These are phyloP conservation scores for Panulirus ornatus DNA, from an alignment of 1,140 invertebrate species.

Conservation along the genomic window DNA sequence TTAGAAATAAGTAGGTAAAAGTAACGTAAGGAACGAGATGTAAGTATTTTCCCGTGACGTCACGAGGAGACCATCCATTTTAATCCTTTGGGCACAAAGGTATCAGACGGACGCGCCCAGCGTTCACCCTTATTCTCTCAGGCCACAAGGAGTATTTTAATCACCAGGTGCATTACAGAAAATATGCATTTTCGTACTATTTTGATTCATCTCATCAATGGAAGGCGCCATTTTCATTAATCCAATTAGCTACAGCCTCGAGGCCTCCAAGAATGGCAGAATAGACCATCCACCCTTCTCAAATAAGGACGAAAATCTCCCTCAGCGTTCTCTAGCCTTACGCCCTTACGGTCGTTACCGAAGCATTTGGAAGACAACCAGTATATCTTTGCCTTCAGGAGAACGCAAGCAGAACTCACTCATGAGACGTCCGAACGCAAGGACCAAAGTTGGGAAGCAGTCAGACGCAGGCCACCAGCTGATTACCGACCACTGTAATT, in stretches of 20 bases:
- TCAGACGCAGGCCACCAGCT: neutral
- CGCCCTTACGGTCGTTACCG: neutral
- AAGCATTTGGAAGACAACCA: constrained; percentile 27
- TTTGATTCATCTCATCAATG: constrained; percentile 56
- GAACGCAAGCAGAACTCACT: neutral
- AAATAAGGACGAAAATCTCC: no score
- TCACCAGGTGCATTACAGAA: no score
- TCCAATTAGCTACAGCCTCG: constrained; percentile 34
- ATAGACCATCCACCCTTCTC: no score
- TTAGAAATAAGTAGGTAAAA: no score
- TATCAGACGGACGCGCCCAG: neutral
- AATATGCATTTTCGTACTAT: neutral
- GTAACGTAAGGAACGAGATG: no score
- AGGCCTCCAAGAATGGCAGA: neutral
- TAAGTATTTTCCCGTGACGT: no score
- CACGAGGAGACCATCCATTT: no score
- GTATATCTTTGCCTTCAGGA: constrained; percentile 7
- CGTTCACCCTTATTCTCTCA: neutral
- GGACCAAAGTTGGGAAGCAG: neutral
- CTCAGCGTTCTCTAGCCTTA: neutral
- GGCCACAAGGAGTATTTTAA: neutral
- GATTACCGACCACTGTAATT: constrained; percentile 6
- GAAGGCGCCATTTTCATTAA: constrained; percentile 56
- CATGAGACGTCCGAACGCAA: neutral
- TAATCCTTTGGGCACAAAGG: no score